Evolutionary conservation across 2,888 invertebrate genomes (phyloP).

Genomic region (Hirudinaria manillensis): DNA sequence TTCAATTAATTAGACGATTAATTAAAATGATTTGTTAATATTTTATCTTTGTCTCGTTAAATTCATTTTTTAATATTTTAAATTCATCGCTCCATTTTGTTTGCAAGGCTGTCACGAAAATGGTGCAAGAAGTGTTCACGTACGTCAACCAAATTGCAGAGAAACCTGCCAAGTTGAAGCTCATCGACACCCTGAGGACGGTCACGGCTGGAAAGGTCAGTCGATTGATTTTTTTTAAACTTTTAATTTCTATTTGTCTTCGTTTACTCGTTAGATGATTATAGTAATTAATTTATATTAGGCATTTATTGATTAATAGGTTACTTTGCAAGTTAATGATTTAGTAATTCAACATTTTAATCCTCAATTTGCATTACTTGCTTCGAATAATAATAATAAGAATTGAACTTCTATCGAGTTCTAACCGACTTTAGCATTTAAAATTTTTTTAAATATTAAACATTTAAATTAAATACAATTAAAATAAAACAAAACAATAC

Average conservation of each 20-base stretch:
- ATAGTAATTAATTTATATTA: too few species aligned
- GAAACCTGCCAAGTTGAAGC: conserved; percentile 80
- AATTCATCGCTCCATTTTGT: background rate
- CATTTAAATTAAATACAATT: too few species aligned
- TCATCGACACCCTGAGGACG: conserved; percentile 86
- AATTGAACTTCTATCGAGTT: too few species aligned
- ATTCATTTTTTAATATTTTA: background rate
- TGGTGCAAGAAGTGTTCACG: conserved; percentile 80
- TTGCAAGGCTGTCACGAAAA: conserved; percentile 79
- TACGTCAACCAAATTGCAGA: conserved; percentile 88
- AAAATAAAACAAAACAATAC: too few species aligned
- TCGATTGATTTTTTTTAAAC: background rate
- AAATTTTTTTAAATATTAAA: too few species aligned
- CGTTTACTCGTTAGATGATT: too few species aligned
- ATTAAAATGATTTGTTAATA: background rate
- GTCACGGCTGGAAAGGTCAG: conserved; percentile 89
- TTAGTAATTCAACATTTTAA: background rate
- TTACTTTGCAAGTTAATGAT: background rate
- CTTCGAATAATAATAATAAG: too few species aligned
- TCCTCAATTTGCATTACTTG: background rate
- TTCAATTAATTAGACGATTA: background rate
- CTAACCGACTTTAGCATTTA: too few species aligned
- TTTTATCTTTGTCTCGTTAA: background rate
- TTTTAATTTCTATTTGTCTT: background rate
- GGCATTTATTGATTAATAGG: background rate